phyloP scores from a whole-genome alignment of 1,140 invertebrate species.

The Atta texana region DNA sequence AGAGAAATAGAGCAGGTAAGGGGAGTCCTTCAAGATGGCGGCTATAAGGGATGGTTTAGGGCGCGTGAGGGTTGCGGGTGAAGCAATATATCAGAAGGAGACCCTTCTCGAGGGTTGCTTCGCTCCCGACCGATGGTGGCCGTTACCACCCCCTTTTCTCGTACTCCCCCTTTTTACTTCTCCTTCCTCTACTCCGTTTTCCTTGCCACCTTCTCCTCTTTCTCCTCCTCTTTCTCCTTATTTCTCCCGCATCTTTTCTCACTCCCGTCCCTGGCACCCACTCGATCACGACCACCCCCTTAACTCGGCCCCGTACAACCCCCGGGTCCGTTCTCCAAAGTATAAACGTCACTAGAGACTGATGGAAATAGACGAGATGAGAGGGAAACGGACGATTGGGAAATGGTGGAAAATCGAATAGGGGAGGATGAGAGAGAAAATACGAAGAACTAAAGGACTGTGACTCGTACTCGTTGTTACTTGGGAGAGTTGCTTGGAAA shows the following conservation, averaged over 20 bases:
- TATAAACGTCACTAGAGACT: constrained; percentile 76
- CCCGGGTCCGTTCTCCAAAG: constrained; percentile 74
- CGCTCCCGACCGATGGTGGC: constrained; percentile 76
- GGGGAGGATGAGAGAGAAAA: constrained; percentile 60
- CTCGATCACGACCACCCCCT: constrained; percentile 75
- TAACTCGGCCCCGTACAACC: constrained; percentile 68
- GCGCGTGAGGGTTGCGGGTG: constrained; percentile 80
- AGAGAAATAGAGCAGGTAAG: constrained; percentile 63
- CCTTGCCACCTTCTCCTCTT: constrained; percentile 63
- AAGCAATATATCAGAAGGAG: constrained; percentile 84
- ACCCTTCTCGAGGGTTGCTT: constrained; percentile 72
- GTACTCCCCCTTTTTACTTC: constrained; percentile 64
- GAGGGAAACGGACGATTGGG: constrained; percentile 71
- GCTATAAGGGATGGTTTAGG: constrained; percentile 85
- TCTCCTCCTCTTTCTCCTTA: constrained; percentile 47
- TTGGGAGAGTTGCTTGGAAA: constrained; percentile 36
- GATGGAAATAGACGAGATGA: constrained; percentile 75
- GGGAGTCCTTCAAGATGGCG: constrained; percentile 85
- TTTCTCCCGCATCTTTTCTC: constrained; percentile 58
- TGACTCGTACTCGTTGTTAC: neutral
- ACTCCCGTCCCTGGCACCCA: constrained; percentile 51
- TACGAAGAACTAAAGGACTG: neutral
- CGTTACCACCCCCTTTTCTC: constrained; percentile 74
- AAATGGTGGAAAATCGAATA: constrained; percentile 78
- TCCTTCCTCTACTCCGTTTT: constrained; percentile 55